phyloP scores from a whole-genome alignment of 1,140 invertebrate genomes.

The Drosophila kurseongensis region DNA sequence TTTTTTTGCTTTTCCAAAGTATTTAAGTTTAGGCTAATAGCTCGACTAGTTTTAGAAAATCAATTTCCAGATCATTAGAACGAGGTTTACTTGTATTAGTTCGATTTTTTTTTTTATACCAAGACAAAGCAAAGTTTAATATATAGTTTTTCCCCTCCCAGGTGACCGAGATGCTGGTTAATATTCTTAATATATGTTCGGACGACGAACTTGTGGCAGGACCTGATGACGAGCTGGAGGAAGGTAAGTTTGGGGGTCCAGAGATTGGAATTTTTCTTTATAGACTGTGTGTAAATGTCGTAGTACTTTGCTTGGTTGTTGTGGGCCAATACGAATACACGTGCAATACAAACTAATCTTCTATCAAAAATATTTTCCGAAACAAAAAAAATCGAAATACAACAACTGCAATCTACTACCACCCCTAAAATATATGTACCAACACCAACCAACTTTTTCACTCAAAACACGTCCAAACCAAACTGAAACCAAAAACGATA shows the following conservation, averaged over 20 bases:
- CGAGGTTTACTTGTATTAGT: too few relatives aligned
- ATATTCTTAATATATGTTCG: slow-evolving; percentile 99
- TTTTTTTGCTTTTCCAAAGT: too few relatives aligned
- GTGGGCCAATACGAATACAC: slow-evolving; percentile 44
- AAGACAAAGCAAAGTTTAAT: too few relatives aligned
- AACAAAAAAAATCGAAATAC: slow-evolving; percentile 35
- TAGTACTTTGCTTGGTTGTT: slow-evolving; percentile 52
- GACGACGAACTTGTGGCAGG: slow-evolving; percentile 99
- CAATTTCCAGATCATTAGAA: too few relatives aligned
- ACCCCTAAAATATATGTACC: slow-evolving; percentile 40
- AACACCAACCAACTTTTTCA: slow-evolving; percentile 42
- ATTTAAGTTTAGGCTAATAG: too few relatives aligned
- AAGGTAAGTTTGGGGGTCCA: slow-evolving; percentile 89
- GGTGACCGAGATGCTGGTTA: slow-evolving; percentile 99
- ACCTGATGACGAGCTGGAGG: slow-evolving; percentile 97
- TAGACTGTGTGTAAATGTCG: slow-evolving; percentile 57
- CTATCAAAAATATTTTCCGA: slow-evolving; percentile 72
- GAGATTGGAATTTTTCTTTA: not conserved
- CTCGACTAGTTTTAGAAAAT: too few relatives aligned
- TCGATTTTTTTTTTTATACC: too few relatives aligned
- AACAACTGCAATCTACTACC: slow-evolving; percentile 61
- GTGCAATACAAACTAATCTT: slow-evolving; percentile 61
- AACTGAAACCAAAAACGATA: not conserved
- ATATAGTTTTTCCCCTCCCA: slow-evolving; percentile 66
- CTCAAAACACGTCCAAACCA: slow-evolving; percentile 28